Percentiles rank a stretch among this genome's conserved stretches.
Conservation (phyloP, 2,113 vertebrate genomes). For the Dascyllus trimaculatus region DNA sequence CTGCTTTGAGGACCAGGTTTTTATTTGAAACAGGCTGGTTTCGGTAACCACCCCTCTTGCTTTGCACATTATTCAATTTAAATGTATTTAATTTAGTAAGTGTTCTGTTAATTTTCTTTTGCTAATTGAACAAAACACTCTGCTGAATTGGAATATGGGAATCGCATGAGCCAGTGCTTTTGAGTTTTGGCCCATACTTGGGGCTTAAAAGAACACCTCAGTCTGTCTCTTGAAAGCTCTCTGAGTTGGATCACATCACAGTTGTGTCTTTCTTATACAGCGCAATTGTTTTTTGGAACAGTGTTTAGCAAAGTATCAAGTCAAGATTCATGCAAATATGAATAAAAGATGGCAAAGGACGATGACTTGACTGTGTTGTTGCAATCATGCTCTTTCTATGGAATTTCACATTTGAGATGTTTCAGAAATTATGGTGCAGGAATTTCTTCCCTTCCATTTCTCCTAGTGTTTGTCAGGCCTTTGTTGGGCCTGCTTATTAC, state of each 20-base stretch:
- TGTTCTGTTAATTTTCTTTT: neutral
- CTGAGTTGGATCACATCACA: too few relatives aligned
- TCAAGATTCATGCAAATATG: too few relatives aligned
- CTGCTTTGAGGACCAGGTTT: neutral
- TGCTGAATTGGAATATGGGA: neutral
- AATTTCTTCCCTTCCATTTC: neutral
- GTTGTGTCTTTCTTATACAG: too few relatives aligned
- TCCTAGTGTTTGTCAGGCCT: neutral
- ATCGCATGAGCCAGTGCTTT: too few relatives aligned
- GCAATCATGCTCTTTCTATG: neutral
- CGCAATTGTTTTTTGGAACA: too few relatives aligned
- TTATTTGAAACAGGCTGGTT: neutral
- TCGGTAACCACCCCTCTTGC: neutral
- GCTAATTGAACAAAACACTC: neutral
- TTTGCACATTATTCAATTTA: neutral
- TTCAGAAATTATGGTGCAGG: neutral
- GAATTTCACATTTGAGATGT: slow-evolving; percentile 8
- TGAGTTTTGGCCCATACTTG: too few relatives aligned
- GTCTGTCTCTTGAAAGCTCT: too few relatives aligned
- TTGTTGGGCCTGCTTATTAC: neutral
- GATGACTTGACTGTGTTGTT: too few relatives aligned
- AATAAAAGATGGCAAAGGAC: too few relatives aligned
- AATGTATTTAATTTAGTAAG: neutral
- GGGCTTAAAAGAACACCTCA: too few relatives aligned
- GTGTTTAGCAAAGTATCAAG: too few relatives aligned